A percentile compares a stretch with the other conserved stretches of the same genome.
phyloP scores from a whole-genome alignment of 2,113 vertebrate species.

The Brachirus orientalis region DNA sequence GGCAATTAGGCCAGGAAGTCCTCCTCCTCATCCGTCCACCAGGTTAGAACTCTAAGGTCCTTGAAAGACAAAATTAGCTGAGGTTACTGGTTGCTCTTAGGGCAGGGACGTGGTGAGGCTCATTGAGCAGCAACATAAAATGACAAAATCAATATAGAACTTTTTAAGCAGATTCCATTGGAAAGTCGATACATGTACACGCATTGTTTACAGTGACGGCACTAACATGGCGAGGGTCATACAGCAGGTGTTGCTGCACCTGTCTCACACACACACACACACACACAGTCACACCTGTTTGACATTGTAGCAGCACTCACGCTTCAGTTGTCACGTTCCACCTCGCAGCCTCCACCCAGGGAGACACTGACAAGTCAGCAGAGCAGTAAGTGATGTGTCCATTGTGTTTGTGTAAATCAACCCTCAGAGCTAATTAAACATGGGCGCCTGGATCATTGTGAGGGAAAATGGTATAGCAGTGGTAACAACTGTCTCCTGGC shows the following conservation, averaged over 20 bases:
- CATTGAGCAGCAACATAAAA: no score
- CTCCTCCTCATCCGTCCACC: not conserved
- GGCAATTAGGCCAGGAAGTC: conserved; percentile 42
- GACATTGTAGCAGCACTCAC: conserved; percentile 26
- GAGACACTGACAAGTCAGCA: conserved; percentile 42
- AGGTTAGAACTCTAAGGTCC: no score
- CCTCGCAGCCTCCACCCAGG: not conserved
- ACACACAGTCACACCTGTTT: conserved; percentile 6
- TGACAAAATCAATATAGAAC: not conserved
- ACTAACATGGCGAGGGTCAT: conserved; percentile 19
- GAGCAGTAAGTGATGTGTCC: conserved; percentile 35
- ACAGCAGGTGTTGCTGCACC: no score
- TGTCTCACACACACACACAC: conserved; percentile 5
- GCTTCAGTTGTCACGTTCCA: conserved; percentile 35
- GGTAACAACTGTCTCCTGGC: conserved; percentile 36
- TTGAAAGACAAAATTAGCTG: no score
- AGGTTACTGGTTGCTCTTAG: not conserved
- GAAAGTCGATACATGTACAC: conserved; percentile 11
- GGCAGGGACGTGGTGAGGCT: no score
- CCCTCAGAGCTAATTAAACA: conserved; percentile 52
- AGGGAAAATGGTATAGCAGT: conserved; percentile 6
- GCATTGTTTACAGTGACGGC: not conserved
- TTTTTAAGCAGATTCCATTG: conserved; percentile 2
- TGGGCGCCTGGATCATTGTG: conserved; percentile 44
- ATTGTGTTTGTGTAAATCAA: conserved; percentile 63